Evolutionary conservation across 2,797 vertebrate species (phyloP).

Genomic region (Orientallactaga sibirica): DNA sequence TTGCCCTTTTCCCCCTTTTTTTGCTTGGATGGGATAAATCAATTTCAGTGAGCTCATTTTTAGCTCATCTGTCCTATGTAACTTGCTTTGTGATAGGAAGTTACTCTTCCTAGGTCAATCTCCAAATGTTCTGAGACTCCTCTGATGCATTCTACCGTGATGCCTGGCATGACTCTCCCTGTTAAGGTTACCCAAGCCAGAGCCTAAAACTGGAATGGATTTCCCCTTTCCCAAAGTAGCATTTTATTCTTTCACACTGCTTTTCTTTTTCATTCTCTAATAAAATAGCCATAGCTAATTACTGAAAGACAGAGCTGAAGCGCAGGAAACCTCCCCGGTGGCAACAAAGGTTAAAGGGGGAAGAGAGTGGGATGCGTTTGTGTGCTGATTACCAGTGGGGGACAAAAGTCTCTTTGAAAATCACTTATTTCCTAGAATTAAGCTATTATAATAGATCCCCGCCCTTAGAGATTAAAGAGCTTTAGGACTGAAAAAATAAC

Average conservation of each 20-base stretch:
- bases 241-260: background rate
- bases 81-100: background rate
- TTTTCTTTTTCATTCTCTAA: background rate
- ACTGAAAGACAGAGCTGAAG: slow-evolving; percentile 38
- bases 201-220: background rate
- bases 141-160: background rate
- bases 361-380: slow-evolving; percentile 4
- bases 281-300: slow-evolving; percentile 63
- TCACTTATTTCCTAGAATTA: slow-evolving; percentile 51
- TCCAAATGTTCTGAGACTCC: background rate
- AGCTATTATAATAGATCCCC: slow-evolving; percentile 61
- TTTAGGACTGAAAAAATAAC: slow-evolving; percentile 66
- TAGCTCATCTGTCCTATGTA: slow-evolving; percentile 3
- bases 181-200: background rate
- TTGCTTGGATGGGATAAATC: background rate
- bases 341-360: slow-evolving; percentile 49
- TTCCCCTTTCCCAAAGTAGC: slow-evolving; percentile 14
- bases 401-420: slow-evolving; percentile 66
- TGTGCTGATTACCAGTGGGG: slow-evolving; percentile 47
- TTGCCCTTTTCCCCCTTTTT: slow-evolving; percentile 13
- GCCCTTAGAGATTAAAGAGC: slow-evolving; percentile 71
- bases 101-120: background rate
- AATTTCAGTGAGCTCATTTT: slow-evolving; percentile 37
- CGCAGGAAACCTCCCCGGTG: background rate
- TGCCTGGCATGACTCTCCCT: background rate